A percentile compares a stretch with the other conserved stretches of the same genome.
Evolutionary conservation across 2,797 vertebrate genomes (phyloP).

Genomic region (Hoplostethus atlanticus): DNA sequence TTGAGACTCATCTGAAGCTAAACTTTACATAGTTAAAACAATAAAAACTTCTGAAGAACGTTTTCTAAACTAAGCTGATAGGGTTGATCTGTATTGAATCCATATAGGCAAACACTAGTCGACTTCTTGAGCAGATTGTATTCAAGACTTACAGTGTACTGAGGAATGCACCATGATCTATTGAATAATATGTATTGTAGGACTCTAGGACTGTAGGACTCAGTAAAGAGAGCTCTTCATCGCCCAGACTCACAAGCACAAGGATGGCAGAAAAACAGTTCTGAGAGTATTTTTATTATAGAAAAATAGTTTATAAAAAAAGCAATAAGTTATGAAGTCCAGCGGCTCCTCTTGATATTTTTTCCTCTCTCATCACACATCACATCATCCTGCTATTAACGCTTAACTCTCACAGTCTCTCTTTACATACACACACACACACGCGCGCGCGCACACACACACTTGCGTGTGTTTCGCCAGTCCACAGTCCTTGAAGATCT

Average conservation of each 20-base stretch:
- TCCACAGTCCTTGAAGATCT: slow-evolving; percentile 49
- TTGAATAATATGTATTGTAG: slow-evolving; percentile 1
- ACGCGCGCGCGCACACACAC: slow-evolving; percentile 13
- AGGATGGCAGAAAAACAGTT: slow-evolving; percentile 30
- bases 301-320: slow-evolving; percentile 97
- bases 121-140: slow-evolving; percentile 6
- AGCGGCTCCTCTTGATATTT: slow-evolving; percentile 68
- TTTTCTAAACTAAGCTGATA: neutral
- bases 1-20: neutral
- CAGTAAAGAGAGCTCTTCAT: slow-evolving; percentile 35
- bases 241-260: slow-evolving; percentile 25
- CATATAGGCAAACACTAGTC: slow-evolving; percentile 13
- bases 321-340: slow-evolving; percentile 89
- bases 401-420: too few species aligned
- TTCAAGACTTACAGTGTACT: neutral
- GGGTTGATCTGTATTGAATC: neutral
- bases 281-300: slow-evolving; percentile 82
- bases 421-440: neutral
- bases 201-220: too few species aligned
- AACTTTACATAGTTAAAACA: neutral
- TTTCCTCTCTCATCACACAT: slow-evolving; percentile 60
- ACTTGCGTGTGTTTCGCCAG: slow-evolving; percentile 18
- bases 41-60: slow-evolving; percentile 6
- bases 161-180: slow-evolving; percentile 23
- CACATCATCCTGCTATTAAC: neutral